Evolutionary conservation across 1,140 invertebrate genomes (phyloP).

Genomic region (Pachypeltis micranthus): DNA sequence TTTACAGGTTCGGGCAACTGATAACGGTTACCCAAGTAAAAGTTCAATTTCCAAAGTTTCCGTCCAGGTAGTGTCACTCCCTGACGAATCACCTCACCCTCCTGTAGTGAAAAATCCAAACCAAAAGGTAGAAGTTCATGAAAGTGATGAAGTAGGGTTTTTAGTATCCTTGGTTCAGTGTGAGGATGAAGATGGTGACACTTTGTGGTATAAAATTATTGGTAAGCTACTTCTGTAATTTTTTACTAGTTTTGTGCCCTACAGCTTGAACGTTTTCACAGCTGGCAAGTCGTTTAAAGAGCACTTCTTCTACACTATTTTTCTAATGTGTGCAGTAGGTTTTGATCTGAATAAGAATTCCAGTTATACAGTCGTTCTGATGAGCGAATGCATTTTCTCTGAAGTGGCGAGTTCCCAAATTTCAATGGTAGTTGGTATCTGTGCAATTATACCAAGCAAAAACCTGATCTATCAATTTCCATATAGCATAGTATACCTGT

Average conservation of each 20-base stretch:
- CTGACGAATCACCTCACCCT: constrained; percentile 45
- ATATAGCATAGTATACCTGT: too few relatives aligned
- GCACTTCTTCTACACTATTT: too few relatives aligned
- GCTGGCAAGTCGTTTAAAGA: too few relatives aligned
- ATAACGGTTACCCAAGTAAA: constrained; percentile 56
- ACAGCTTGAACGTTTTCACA: too few relatives aligned
- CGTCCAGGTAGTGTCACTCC: constrained; percentile 48
- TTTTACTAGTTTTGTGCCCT: neutral
- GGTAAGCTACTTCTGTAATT: constrained; percentile 44
- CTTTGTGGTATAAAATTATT: constrained; percentile 79
- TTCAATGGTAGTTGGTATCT: too few relatives aligned
- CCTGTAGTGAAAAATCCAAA: constrained; percentile 50
- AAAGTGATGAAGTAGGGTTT: constrained; percentile 72
- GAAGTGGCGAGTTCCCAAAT: too few relatives aligned
- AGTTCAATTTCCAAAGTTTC: constrained; percentile 57
- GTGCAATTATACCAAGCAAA: too few relatives aligned
- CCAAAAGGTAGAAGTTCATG: constrained; percentile 59
- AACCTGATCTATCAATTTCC: too few relatives aligned
- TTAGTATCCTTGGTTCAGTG: constrained; percentile 70
- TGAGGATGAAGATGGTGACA: constrained; percentile 67
- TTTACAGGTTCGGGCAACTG: constrained; percentile 62
- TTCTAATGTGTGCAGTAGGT: too few relatives aligned
- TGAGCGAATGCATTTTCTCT: too few relatives aligned
- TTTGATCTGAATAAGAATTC: too few relatives aligned
- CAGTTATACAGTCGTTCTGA: too few relatives aligned